phyloP scores from a whole-genome alignment of 2,888 invertebrate species.

The Hydrotaea cyrtoneurina region DNA sequence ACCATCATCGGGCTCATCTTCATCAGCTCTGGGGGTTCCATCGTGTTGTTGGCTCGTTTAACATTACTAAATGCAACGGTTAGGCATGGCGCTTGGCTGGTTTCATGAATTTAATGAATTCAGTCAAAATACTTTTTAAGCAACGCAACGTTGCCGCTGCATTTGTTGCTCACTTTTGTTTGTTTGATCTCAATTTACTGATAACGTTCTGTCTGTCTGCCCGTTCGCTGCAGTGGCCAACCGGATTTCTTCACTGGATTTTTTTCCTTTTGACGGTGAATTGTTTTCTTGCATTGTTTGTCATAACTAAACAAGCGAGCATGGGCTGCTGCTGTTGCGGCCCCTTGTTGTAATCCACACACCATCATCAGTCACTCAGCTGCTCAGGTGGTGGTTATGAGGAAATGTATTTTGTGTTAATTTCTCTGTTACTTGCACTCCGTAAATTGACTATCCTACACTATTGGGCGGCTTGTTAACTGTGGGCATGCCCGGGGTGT shows the following conservation, averaged over 20 bases:
- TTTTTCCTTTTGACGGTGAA: not conserved
- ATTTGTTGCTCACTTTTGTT: constrained; percentile 1
- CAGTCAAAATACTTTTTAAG: constrained; percentile 45
- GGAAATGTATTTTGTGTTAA: constrained; percentile 2
- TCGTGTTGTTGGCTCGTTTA: constrained; percentile 27
- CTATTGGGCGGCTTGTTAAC: not conserved
- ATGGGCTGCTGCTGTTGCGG: not conserved
- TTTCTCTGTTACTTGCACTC: not conserved
- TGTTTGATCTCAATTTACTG: constrained; percentile 55
- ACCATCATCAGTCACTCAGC: not conserved
- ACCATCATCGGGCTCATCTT: not conserved
- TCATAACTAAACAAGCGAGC: not conserved
- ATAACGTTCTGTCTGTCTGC: constrained; percentile 45
- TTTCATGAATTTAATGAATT: constrained; percentile 43
- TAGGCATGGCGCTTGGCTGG: constrained; percentile 31
- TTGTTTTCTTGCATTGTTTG: not conserved
- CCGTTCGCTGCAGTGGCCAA: not conserved
- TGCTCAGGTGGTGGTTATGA: not conserved
- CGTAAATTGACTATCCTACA: too few relatives aligned
- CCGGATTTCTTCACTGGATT: constrained; percentile 18
- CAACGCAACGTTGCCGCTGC: constrained; percentile 2
- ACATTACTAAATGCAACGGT: constrained; percentile 29
- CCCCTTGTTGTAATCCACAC: not conserved
- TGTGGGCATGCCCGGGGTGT: too few relatives aligned
- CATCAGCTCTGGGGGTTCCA: not conserved